These are phyloP conservation scores for Colistium nudipinnis DNA, from an alignment of 2,113 vertebrate species.

Conservation along the genomic window DNA sequence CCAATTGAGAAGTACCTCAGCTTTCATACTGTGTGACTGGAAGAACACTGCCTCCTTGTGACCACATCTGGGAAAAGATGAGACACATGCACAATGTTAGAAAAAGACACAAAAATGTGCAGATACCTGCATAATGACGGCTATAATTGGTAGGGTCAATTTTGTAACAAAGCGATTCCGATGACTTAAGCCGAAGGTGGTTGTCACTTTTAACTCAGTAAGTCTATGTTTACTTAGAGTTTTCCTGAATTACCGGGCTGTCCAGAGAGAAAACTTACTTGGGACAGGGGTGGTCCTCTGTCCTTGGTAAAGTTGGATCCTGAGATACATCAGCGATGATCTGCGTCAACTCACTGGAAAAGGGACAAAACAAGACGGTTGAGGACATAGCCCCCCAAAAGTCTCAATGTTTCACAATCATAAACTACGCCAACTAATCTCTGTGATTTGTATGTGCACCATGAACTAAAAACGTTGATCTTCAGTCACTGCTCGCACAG, in stretches of 20 bases:
- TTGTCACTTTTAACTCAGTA: background rate
- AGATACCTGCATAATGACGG: background rate
- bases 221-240: background rate
- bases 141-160: background rate
- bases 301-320: constrained; percentile 92
- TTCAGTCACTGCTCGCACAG: no score
- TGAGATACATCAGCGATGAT: constrained; percentile 95
- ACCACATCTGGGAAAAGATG: constrained; percentile 84
- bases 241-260: background rate
- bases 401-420: background rate
- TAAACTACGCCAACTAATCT: background rate
- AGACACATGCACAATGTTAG: background rate
- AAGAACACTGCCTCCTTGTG: constrained; percentile 97
- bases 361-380: background rate
- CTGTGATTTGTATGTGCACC: background rate
- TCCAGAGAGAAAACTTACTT: constrained; percentile 83
- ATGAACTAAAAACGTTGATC: no score
- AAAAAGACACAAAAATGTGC: background rate
- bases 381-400: no score
- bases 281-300: constrained; percentile 93
- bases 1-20: constrained; percentile 83
- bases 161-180: background rate
- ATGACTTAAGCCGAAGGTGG: background rate
- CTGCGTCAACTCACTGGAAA: constrained; percentile 88
- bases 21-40: constrained; percentile 95